Base-by-base conservation (phyloP, 1,140 invertebrate species). In the Drosophila ananassae region DNA sequence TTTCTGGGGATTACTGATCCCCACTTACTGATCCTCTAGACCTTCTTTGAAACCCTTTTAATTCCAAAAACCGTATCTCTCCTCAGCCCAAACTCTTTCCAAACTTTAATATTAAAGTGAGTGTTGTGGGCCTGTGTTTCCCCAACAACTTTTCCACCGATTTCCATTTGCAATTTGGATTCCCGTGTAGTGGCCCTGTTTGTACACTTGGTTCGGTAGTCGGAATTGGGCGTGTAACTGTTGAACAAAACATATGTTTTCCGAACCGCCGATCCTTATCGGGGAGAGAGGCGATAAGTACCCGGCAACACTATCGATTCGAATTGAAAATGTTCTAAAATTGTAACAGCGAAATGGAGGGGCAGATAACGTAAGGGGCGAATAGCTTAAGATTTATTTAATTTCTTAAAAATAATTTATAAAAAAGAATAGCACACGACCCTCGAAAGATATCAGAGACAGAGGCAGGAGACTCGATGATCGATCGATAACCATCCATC, bases 291-390 rank as follows among this genome's bases (percentile, higher is more conserved):
- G 67, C 64, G 67, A 69, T 69, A 69, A 69, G 17, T 9, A 47
- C 28, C 28, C 25, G 25, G 12, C 22, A 52, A 32, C 28, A 52
- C 56, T 61, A 13, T 8, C 64, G 54, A 52, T 39, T 54, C 48
- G 8, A 67, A 76, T 68, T 76, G 55, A 75, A 59, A 76, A 68
- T 76, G 73, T 67, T 67, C 72, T 55, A 75, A 66, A 76, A 59
- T 44, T 67, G 72, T 67, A 67, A 59, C 61, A 67, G 22, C 46
- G 21, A 73, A 55, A 30, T 8, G 50, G 21, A 13, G 9, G 56
- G 44, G 12, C 2, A 46, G 72, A 73, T 74, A 74, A 74, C 9
- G 1, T 10, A 52, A 17, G 28, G 3, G 3, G 3, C 7, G 10
- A 46, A 2, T 32, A 8, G 32, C 8, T 32, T 10, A 32, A 9